Evolutionary conservation across 2,113 vertebrate species (phyloP).

Genomic region (Gallinago media): DNA sequence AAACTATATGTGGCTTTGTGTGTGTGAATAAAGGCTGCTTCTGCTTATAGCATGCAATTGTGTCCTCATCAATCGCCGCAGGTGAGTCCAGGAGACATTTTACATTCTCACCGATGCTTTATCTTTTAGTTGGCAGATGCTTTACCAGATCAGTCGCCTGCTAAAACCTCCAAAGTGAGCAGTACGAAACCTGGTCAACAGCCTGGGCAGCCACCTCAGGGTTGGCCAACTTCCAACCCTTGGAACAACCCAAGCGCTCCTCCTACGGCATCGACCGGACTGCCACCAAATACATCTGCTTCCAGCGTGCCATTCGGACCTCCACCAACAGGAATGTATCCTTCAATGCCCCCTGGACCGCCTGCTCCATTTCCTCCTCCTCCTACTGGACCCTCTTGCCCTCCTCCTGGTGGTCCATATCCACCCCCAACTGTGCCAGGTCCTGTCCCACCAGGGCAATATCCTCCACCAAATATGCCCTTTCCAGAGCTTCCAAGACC

Average conservation of each 20-base stretch:
- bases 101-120: not conserved
- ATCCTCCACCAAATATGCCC: constrained; percentile 81
- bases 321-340: constrained; percentile 81
- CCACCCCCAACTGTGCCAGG: constrained; percentile 77
- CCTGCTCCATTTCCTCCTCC: constrained; percentile 81
- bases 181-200: constrained; percentile 72
- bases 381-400: constrained; percentile 78
- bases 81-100: fast-evolving
- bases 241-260: constrained; percentile 80
- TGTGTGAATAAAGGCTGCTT: no score
- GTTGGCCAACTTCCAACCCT: constrained; percentile 75
- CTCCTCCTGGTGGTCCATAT: constrained; percentile 77
- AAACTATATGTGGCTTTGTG: no score
- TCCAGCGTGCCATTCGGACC: constrained; percentile 81
- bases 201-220: constrained; percentile 72
- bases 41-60: no score
- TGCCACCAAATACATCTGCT: constrained; percentile 73
- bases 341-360: constrained; percentile 81
- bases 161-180: constrained; percentile 81
- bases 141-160: constrained; percentile 78
- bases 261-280: constrained; percentile 72
- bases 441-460: constrained; percentile 78
- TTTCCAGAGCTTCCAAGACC: constrained; percentile 82
- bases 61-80: no score
- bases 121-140: constrained; percentile 82